Conservation (phyloP, 2,797 vertebrate species). For the Enteromius treurensis region DNA sequence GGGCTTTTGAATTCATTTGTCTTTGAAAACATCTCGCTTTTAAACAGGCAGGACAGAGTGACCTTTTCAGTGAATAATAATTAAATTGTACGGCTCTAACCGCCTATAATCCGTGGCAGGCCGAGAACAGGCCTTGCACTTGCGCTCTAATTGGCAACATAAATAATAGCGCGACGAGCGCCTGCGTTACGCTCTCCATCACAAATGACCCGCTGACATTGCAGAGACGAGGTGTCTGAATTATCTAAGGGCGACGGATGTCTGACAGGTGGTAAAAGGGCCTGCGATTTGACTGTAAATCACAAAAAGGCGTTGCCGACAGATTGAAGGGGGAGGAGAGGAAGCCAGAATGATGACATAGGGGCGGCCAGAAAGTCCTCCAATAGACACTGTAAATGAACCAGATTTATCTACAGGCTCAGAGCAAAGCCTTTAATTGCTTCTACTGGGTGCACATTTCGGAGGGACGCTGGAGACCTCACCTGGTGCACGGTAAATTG, state of each 20-base stretch:
- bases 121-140: constrained; percentile 39
- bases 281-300: constrained; percentile 47
- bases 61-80: constrained; percentile 62
- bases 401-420: constrained; percentile 61
- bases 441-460: constrained; percentile 58
- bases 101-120: constrained; percentile 53
- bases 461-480: constrained; percentile 61
- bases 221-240: constrained; percentile 49
- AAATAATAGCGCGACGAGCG: constrained; percentile 54
- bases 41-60: constrained; percentile 50
- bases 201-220: constrained; percentile 58
- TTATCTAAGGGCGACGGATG: constrained; percentile 35
- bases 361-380: constrained; percentile 35
- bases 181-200: constrained; percentile 52
- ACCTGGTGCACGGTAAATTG: constrained; percentile 71
- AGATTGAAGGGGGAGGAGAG: neutral
- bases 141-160: constrained; percentile 59
- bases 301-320: constrained; percentile 34
- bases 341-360: neutral
- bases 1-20: constrained; percentile 52
- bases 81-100: constrained; percentile 55
- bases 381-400: constrained; percentile 59
- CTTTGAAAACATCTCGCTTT: constrained; percentile 40
- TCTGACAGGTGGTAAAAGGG: constrained; percentile 48
- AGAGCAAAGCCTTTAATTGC: constrained; percentile 62